Evolutionary conservation across 2,797 vertebrate species (phyloP).

Genomic region (Artibeus lituratus): DNA sequence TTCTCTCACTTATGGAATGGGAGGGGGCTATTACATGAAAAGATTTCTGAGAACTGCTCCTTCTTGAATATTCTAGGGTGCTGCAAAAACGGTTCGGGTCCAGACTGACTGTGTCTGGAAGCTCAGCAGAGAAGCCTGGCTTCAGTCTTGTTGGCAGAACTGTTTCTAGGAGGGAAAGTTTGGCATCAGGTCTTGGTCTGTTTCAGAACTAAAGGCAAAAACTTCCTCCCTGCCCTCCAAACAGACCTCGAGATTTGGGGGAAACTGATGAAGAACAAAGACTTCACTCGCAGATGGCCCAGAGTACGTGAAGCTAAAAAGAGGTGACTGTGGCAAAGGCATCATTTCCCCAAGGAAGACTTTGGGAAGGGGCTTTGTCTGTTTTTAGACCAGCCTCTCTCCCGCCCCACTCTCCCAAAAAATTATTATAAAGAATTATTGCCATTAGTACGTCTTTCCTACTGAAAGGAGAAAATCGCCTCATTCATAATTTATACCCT

Average conservation of each 20-base stretch:
- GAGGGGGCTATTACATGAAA: not conserved
- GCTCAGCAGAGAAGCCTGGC: not conserved
- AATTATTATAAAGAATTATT: constrained; percentile 97
- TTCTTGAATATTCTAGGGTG: not conserved
- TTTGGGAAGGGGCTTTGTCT: constrained; percentile 70
- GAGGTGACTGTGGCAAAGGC: constrained; percentile 17
- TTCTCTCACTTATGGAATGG: not conserved
- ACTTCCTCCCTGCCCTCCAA: constrained; percentile 51
- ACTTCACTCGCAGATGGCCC: not conserved
- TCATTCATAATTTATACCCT: constrained; percentile 99
- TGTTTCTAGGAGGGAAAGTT: constrained; percentile 59
- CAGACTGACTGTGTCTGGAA: not conserved
- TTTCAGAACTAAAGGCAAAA: constrained; percentile 29
- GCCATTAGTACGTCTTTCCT: constrained; percentile 96
- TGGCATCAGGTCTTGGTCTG: constrained; percentile 40
- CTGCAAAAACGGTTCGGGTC: not conserved
- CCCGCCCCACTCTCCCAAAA: constrained; percentile 82
- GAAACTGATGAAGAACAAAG: constrained; percentile 59
- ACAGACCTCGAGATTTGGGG: constrained; percentile 47
- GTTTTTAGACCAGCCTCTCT: constrained; percentile 77
- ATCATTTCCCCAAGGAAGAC: constrained; percentile 21
- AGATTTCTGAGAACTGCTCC: not conserved
- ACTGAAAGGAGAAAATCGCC: constrained; percentile 95
- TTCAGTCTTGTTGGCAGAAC: not conserved
- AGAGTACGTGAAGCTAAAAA: not conserved